A percentile compares a stretch with the other conserved stretches of the same genome.
Evolutionary conservation across 2,797 vertebrate species (phyloP).

Genomic region (Dicrostonyx torquatus): DNA sequence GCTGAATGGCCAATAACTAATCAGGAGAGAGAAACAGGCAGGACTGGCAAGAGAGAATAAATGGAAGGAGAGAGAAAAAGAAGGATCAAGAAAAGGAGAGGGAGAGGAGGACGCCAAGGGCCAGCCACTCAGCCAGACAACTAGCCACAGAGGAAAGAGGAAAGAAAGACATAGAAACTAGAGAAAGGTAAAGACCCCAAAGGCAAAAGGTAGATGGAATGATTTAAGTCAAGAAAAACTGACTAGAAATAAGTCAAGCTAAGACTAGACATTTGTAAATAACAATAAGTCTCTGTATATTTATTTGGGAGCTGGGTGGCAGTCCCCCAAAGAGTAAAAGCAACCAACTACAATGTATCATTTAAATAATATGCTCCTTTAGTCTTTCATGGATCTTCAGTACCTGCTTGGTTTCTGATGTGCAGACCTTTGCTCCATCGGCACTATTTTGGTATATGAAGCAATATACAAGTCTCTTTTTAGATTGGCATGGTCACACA

Average conservation of each 20-base stretch:
- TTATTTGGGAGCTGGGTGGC: background rate
- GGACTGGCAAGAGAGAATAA: background rate
- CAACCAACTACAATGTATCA: background rate
- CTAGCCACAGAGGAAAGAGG: background rate
- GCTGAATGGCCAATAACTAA: background rate
- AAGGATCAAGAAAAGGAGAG: background rate
- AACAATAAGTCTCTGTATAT: background rate
- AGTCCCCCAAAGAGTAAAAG: background rate
- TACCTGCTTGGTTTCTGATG: background rate
- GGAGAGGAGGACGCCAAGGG: background rate
- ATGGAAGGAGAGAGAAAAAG: background rate
- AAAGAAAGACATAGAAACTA: background rate
- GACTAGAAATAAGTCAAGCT: background rate
- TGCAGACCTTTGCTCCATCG: conserved; percentile 20
- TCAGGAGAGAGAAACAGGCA: background rate
- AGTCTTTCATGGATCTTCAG: background rate
- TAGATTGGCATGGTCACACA: background rate
- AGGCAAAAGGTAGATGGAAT: background rate
- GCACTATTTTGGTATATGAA: conserved; percentile 42
- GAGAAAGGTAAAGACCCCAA: background rate
- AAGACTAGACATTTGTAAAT: background rate
- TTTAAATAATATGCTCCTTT: conserved; percentile 23
- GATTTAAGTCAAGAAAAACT: background rate
- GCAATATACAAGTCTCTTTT: background rate
- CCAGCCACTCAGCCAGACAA: background rate